Conservation (phyloP, 2,113 vertebrate species). For the Thalassoma bifasciatum region DNA sequence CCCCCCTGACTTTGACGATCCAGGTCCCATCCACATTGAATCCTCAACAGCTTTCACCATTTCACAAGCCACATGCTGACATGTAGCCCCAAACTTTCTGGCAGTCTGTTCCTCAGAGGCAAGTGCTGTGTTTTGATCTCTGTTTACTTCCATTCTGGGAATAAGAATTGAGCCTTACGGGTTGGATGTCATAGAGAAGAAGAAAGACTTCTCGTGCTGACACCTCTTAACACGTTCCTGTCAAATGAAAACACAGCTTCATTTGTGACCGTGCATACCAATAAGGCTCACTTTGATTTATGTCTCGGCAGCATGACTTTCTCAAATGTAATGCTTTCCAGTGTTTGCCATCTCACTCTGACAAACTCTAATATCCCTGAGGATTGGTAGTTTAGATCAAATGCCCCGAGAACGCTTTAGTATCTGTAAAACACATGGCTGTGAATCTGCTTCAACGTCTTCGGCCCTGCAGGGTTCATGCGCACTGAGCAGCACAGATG, state of each 20-base stretch:
- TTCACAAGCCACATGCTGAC: constrained; percentile 1
- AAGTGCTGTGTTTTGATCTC: constrained; percentile 5
- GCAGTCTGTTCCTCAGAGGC: constrained; percentile 14
- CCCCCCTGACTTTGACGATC: background rate
- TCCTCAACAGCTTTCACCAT: background rate
- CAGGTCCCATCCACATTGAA: background rate
- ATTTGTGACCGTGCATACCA: constrained; percentile 62
- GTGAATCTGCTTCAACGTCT: constrained; percentile 16
- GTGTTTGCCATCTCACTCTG: constrained; percentile 36
- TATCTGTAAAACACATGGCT: constrained; percentile 69
- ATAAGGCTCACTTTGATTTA: constrained; percentile 58
- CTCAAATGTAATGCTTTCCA: constrained; percentile 45
- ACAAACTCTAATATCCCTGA: constrained; percentile 40
- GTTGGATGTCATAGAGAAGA: constrained; percentile 36
- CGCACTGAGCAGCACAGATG: background rate
- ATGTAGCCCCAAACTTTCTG: background rate
- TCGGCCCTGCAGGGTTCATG: constrained; percentile 10
- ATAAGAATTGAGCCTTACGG: constrained; percentile 10
- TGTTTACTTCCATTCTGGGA: background rate
- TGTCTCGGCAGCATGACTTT: constrained; percentile 29
- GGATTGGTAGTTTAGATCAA: constrained; percentile 59
- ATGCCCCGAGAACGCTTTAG: constrained; percentile 62
- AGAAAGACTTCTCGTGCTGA: constrained; percentile 27
- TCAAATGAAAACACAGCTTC: constrained; percentile 28
- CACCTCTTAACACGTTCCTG: constrained; percentile 39